Base-by-base conservation (phyloP, 2,888 invertebrate genomes). In the Pseudococcus longispinus region DNA sequence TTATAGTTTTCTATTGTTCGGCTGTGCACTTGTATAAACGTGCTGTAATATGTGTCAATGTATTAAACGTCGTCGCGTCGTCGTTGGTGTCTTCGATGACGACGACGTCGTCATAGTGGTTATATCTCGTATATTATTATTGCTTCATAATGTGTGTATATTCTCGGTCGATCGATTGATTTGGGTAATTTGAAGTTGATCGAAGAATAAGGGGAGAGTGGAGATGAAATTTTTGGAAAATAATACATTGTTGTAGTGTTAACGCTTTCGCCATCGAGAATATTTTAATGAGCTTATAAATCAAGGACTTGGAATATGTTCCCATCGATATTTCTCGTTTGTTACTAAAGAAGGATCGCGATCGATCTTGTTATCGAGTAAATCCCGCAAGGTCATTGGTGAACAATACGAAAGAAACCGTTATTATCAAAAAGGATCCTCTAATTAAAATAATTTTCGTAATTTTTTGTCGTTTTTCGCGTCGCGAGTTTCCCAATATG, bases 1-100 rank as follows among this genome's bases (percentile, higher is more conserved):
- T 32, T 74, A 37, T 37, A 74, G 29, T 74, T 74, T 74, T 74
- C 74, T 74, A 74, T 74, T 74, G 74, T 74, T 74, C 4, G 74
- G 8, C 18, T 74, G 74, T 37, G 37, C 37, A 37, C 8, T 37
- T 37, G 9, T 37, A n/a, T 1, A 70, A 51, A 51, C 18, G 6
- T 51, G n/a, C 18, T 51, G 51, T 51, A 74, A 74, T 74, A 37
- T 32, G 74, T 74, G 74, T 74, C 74, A 74, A 51, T 51, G 51
- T 74, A 74, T 74, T 13, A 15, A 65, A 13, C 26, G 65, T 26
- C 26, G 26, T 26, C 13, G 13, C 46, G 46, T 37, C n/a, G 37
- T 37, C 5, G 46, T 15, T 46, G 15, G 46, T 15, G n/a, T 51
- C 51, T 51, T 51, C 51, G 44, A 37, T 8, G 37, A 37, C 37